Evolutionary conservation across 1,140 invertebrate species (phyloP).

Genomic region (Scaptomyza pallida): DNA sequence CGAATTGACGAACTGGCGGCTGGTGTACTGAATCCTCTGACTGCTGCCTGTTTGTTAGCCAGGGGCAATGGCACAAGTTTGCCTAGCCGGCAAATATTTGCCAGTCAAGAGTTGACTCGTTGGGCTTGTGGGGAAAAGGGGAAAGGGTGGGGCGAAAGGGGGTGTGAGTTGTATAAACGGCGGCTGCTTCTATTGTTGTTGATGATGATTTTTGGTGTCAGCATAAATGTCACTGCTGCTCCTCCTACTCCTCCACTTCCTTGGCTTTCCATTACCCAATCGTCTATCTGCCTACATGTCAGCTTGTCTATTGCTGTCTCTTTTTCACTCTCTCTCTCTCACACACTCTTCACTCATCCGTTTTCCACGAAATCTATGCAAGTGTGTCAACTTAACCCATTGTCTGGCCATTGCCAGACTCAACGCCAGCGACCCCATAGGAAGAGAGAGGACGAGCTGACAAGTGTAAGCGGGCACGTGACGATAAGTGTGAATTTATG

Average conservation of each 20-base stretch:
- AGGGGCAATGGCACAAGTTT: constrained; percentile 66
- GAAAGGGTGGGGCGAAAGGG: background rate
- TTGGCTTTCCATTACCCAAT: no score
- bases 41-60: constrained; percentile 11
- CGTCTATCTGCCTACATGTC: background rate
- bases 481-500: constrained; percentile 39
- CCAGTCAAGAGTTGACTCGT: constrained; percentile 50
- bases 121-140: no score
- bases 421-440: background rate
- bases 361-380: constrained; percentile 39
- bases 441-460: constrained; percentile 14
- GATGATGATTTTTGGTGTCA: constrained; percentile 73
- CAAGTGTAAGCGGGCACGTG: constrained; percentile 38
- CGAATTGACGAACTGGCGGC: background rate
- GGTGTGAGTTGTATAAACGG: background rate
- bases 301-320: background rate
- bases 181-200: constrained; percentile 33
- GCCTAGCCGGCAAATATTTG: constrained; percentile 73
- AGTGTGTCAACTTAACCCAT: constrained; percentile 62
- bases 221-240: constrained; percentile 66
- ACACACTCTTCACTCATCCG: no score
- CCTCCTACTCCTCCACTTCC: background rate
- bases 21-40: no score
- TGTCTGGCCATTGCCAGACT: constrained; percentile 48
- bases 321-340: background rate